These are phyloP conservation scores for Carcharodon carcharias DNA, from an alignment of 2,797 vertebrate genomes.

Conservation along the genomic window DNA sequence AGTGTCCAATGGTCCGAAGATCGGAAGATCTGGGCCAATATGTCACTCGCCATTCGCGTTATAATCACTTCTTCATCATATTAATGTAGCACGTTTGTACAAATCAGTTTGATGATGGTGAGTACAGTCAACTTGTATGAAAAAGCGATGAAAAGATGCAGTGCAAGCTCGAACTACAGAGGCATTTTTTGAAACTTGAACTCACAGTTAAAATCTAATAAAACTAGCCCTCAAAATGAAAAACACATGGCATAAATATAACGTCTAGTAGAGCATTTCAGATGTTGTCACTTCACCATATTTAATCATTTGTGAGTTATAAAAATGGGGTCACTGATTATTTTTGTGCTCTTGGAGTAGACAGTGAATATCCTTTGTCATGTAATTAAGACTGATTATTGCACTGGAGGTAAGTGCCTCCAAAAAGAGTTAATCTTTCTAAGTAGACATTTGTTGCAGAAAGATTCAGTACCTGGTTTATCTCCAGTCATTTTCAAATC, in stretches of 20 bases:
- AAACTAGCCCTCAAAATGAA: background rate
- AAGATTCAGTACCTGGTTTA: background rate
- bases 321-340: conserved; percentile 17
- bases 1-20: too few species aligned
- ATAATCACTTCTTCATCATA: background rate
- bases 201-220: background rate
- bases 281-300: background rate
- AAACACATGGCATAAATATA: background rate
- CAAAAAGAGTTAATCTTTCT: background rate
- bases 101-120: background rate
- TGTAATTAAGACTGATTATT: background rate
- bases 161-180: background rate
- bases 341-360: background rate
- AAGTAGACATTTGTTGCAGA: background rate
- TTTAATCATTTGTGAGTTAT: background rate
- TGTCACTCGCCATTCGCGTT: background rate
- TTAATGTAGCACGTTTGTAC: background rate
- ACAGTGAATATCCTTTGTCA: background rate
- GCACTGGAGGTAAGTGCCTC: background rate
- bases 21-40: background rate
- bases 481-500: background rate
- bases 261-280: background rate
- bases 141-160: background rate
- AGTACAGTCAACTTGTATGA: background rate
- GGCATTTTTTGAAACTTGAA: background rate